These are phyloP conservation scores for Colletes latitarsis DNA, from an alignment of 1,140 invertebrate species.

Conservation along the genomic window DNA sequence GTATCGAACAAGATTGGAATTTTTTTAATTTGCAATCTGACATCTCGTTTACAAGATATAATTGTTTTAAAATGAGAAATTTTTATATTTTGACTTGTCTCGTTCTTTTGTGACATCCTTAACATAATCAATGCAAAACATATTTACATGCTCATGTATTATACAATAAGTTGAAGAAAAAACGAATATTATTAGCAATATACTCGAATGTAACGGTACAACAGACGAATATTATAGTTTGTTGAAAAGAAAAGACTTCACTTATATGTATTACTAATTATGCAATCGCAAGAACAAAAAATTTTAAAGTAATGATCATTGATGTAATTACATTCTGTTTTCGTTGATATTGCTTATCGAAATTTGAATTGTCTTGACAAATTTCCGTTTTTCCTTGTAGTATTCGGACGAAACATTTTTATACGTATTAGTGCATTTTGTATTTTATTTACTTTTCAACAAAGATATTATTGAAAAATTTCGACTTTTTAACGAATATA, in stretches of 20 bases:
- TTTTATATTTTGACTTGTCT: too few species aligned
- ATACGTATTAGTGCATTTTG: neutral
- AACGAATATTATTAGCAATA: neutral
- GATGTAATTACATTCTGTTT: neutral
- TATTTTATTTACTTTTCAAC: neutral
- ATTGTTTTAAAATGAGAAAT: too few species aligned
- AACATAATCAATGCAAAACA: too few species aligned
- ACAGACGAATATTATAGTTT: neutral
- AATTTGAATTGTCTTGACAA: neutral
- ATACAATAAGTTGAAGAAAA: neutral
- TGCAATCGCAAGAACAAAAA: neutral
- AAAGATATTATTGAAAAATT: neutral
- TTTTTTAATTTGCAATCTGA: neutral
- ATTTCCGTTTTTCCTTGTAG: neutral
- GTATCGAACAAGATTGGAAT: neutral
- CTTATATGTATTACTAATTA: neutral
- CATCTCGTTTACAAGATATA: neutral
- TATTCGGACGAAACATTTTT: neutral
- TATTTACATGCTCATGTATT: too few species aligned
- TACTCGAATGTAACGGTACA: neutral
- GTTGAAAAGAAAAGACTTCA: neutral
- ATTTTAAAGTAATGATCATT: constrained; percentile 5
- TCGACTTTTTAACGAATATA: neutral
- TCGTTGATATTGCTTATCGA: neutral
- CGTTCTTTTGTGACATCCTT: too few species aligned